A percentile compares a stretch with the other conserved stretches of the same genome.
Evolutionary conservation across 2,888 invertebrate genomes (phyloP).

Genomic region (Brachypterus glaber): DNA sequence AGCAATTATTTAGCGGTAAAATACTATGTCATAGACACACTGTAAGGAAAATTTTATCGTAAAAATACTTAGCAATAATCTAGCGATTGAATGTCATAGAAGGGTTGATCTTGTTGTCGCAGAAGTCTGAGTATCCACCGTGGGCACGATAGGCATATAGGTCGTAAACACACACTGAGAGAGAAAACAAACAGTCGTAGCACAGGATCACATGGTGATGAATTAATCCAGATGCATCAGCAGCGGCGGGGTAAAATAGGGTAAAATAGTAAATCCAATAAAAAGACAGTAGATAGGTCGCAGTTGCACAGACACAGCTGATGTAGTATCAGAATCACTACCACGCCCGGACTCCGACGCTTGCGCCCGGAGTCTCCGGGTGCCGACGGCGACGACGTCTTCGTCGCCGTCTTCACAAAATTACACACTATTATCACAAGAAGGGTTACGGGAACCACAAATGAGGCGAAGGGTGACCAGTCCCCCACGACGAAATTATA

Average conservation of each 20-base stretch:
- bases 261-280: constrained; percentile 14
- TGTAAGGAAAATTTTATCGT: too few relatives aligned
- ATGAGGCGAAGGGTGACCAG: constrained; percentile 26
- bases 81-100: too few relatives aligned
- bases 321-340: constrained; percentile 38
- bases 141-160: too few relatives aligned
- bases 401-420: constrained; percentile 29
- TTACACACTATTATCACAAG: constrained; percentile 44
- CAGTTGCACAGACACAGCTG: constrained; percentile 34
- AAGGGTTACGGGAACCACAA: constrained; percentile 34
- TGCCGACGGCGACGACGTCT: constrained; percentile 16
- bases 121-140: too few relatives aligned
- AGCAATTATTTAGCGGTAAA: too few relatives aligned
- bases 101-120: too few relatives aligned
- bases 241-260: constrained; percentile 13
- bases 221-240: too few relatives aligned
- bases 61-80: too few relatives aligned
- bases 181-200: too few relatives aligned
- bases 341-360: constrained; percentile 39
- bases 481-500: constrained; percentile 26
- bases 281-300: constrained; percentile 17
- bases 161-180: too few relatives aligned
- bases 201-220: too few relatives aligned
- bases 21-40: too few relatives aligned
- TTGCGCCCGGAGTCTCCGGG: constrained; percentile 22